These are phyloP conservation scores for Petroica traversi DNA, from an alignment of 2,113 vertebrate species.

Conservation along the genomic window DNA sequence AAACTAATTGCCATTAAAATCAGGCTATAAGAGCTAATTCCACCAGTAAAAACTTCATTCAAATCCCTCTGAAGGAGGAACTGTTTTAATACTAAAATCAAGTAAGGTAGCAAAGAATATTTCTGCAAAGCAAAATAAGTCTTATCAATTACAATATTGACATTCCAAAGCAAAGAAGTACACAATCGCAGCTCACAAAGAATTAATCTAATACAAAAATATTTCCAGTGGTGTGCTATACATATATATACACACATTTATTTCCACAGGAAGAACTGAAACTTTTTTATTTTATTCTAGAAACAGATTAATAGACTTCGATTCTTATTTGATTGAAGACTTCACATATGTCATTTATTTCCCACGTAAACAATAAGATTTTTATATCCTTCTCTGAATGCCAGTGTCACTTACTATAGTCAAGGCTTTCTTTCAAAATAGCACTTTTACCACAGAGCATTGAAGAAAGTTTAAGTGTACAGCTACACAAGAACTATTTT, in stretches of 20 bases:
- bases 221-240: not conserved
- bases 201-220: not conserved
- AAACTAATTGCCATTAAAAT: slow-evolving; percentile 99
- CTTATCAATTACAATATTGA: not conserved
- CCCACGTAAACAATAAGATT: not conserved
- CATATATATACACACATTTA: too few relatives aligned
- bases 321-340: not conserved
- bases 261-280: not conserved
- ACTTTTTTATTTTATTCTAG: not conserved
- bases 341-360: not conserved
- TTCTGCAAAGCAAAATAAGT: slow-evolving; percentile 78
- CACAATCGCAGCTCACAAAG: not conserved
- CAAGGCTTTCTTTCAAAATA: not conserved
- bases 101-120: slow-evolving; percentile 93
- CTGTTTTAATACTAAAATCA: slow-evolving; percentile 98
- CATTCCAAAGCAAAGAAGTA: not conserved
- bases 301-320: not conserved
- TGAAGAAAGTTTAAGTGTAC: not conserved
- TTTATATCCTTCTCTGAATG: not conserved
- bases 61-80: slow-evolving; percentile 98
- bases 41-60: slow-evolving; percentile 98
- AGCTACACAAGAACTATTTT: not conserved
- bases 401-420: not conserved
- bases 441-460: not conserved
- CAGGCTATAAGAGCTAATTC: slow-evolving; percentile 97